Evolutionary conservation across 2,113 vertebrate genomes (phyloP).

Genomic region (Cheilinus undulatus): DNA sequence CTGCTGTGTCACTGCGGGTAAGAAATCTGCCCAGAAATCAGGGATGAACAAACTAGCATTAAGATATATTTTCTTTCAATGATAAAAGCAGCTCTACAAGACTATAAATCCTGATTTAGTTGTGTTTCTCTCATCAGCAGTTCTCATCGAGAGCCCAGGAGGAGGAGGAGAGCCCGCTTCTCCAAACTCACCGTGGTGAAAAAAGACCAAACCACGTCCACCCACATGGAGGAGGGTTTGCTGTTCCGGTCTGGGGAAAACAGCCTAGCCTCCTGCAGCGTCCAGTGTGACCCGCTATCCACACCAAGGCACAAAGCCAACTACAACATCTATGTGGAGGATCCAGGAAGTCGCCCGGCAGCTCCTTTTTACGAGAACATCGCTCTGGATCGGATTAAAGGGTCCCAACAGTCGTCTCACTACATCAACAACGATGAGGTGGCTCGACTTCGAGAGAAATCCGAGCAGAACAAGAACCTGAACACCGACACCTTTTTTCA

Average conservation of each 20-base stretch:
- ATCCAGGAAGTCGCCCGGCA: conserved; percentile 74
- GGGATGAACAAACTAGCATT: neutral
- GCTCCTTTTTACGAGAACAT: conserved; percentile 79
- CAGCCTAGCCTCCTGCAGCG: conserved; percentile 81
- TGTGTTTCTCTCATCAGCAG: conserved; percentile 73
- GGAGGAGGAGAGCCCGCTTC: conserved; percentile 84
- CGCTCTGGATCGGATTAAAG: conserved; percentile 66
- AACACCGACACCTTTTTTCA: conserved; percentile 83
- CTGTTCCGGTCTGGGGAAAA: conserved; percentile 85
- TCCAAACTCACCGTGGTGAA: conserved; percentile 89
- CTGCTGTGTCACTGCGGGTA: conserved; percentile 96
- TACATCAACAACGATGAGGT: conserved; percentile 81
- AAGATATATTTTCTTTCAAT: neutral
- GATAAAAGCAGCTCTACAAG: neutral
- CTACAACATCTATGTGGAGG: conserved; percentile 93
- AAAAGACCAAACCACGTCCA: conserved; percentile 96
- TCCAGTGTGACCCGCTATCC: conserved; percentile 80
- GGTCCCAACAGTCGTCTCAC: conserved; percentile 72
- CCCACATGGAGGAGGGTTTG: conserved; percentile 89
- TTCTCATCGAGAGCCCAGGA: conserved; percentile 80
- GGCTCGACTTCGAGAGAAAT: conserved; percentile 75
- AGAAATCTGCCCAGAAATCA: conserved; percentile 47
- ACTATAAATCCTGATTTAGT: neutral
- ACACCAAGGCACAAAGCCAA: conserved; percentile 87
- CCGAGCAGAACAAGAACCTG: conserved; percentile 83